Percentiles rank a stretch among this genome's conserved stretches.
phyloP scores from a whole-genome alignment of 2,797 vertebrate species.

The Neosilurus mollespiculum region DNA sequence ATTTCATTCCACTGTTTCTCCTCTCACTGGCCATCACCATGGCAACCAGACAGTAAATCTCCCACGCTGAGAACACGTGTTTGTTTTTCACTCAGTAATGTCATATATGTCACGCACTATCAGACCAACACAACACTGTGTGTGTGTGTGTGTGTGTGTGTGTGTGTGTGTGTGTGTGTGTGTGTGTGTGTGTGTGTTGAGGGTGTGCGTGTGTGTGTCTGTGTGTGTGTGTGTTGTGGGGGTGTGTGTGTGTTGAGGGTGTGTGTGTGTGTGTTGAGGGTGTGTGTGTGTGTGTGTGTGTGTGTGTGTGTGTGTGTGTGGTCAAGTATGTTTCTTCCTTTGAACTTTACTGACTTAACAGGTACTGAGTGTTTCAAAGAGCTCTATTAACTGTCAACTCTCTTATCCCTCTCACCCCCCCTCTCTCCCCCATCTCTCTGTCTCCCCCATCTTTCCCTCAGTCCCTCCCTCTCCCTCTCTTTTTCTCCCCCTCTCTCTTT shows the following conservation, averaged over 20 bases:
- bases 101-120: conserved; percentile 1
- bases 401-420: no score
- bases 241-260: no score
- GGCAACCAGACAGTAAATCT: conserved; percentile 31
- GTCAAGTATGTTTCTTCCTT: neutral
- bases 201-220: no score
- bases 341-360: conserved; percentile 1
- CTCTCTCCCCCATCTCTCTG: no score
- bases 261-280: no score
- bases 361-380: neutral
- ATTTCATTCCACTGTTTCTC: neutral
- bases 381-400: neutral
- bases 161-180: neutral
- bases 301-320: no score
- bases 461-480: no score
- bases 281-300: no score
- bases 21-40: neutral
- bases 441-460: no score
- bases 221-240: no score
- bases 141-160: neutral
- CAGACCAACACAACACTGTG: neutral
- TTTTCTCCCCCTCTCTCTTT: no score
- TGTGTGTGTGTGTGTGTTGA: conserved; percentile 1
- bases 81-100: conserved; percentile 10
- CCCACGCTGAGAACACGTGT: conserved; percentile 3